Base-by-base conservation (phyloP, 2,113 vertebrate species). In the Neogale vison region DNA sequence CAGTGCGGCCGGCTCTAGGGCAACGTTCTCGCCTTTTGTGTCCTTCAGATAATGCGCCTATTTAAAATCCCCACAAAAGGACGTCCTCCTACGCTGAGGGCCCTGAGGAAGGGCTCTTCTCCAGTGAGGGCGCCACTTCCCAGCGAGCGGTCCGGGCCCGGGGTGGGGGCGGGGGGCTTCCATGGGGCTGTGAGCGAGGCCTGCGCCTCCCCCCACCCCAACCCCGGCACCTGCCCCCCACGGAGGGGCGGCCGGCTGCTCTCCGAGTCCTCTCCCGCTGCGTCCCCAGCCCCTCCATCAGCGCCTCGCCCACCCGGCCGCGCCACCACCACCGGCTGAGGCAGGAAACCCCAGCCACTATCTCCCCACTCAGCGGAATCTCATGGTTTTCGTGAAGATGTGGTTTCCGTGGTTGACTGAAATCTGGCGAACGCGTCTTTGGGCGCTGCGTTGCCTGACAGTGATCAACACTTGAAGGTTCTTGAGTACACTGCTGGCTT, bases 1-100 rank as follows among this genome's bases (percentile, higher is more conserved):
- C 82, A 29, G 92, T 77, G 42, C 80, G 13, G 52, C 52, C 77
- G 69, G 71, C 89, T 95, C 97, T 69, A 79, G 71, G 89, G 96
- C 96, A 95, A 89, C 88, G 1, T 45, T 21, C 50, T 82, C 0
- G 0, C 34, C 85, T 97, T 93, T 86, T 93, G 81, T 96, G 86
- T 93, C 92, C 93, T 74, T 87, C 80, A 65, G 67, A 93, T 86
- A 84, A 89, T n/a, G 65, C 34, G 7, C 95, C 92, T 71, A 26
- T 93, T 91, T 95, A 80, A 93, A 93, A 89, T 29, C 55, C 71
- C 21, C 3, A 95, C 63, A 88, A 94, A 97, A 95, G 84, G 92
- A 47, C 2, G 0, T 52, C 59, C 61, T 81, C 71, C 76, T 31
- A 0, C 7, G 29, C 18, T 47, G 39, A 94, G 81, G 34, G n/a